A percentile compares a stretch with the other conserved stretches of the same genome.
phyloP scores from a whole-genome alignment of 2,797 vertebrate species.

The Gephyroberyx darwinii region DNA sequence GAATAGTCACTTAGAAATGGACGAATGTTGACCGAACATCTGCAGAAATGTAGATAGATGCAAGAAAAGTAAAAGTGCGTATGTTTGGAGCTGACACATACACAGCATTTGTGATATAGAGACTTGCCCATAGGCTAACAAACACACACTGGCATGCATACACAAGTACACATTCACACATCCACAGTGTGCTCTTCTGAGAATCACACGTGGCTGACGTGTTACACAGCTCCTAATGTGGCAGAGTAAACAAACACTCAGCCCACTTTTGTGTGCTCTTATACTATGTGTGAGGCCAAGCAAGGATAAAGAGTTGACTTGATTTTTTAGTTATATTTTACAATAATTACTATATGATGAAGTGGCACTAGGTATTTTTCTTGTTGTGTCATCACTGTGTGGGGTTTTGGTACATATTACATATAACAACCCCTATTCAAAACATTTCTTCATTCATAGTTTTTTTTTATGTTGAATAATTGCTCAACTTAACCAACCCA shows the following conservation, averaged over 20 bases:
- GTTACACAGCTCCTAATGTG: slow-evolving; percentile 2
- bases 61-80: background rate
- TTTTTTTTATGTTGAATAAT: background rate
- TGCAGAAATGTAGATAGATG: slow-evolving; percentile 7
- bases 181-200: slow-evolving; percentile 19
- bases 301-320: background rate
- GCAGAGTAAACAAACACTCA: background rate
- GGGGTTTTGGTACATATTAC: background rate
- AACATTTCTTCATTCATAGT: background rate
- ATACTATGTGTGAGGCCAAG: background rate
- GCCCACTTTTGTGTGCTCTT: background rate
- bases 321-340: background rate
- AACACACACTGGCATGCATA: background rate
- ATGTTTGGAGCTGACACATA: background rate
- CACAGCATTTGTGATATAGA: background rate
- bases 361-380: too few relatives aligned
- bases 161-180: background rate
- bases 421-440: background rate
- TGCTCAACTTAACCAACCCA: too few relatives aligned
- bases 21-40: slow-evolving; percentile 15
- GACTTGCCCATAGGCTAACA: background rate
- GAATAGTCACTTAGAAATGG: slow-evolving; percentile 18
- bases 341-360: background rate
- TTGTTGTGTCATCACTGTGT: too few relatives aligned
- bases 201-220: slow-evolving; percentile 23